A percentile compares a stretch with the other conserved stretches of the same genome.
Evolutionary conservation across 2,797 vertebrate genomes (phyloP).

Genomic region (Sebastes flavidus): DNA sequence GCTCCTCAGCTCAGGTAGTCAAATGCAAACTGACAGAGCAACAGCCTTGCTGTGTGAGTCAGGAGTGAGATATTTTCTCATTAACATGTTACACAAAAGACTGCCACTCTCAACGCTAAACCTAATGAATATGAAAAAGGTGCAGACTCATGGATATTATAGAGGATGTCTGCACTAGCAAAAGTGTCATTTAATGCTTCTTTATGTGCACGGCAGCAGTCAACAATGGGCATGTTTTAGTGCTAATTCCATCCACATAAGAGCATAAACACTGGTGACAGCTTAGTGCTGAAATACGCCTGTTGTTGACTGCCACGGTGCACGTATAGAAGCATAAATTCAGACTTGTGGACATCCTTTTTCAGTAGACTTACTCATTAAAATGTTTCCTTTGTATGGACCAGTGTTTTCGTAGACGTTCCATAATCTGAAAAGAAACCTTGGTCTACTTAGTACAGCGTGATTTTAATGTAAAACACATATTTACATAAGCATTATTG

Average conservation of each 20-base stretch:
- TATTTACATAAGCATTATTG: not conserved
- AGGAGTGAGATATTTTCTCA: constrained; percentile 42
- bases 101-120: constrained; percentile 22
- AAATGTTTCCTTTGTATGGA: constrained; percentile 33
- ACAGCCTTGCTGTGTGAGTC: constrained; percentile 12
- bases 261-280: constrained; percentile 44
- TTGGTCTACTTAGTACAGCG: not conserved
- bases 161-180: constrained; percentile 35
- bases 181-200: constrained; percentile 41
- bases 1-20: not conserved
- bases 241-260: constrained; percentile 39
- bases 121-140: constrained; percentile 62
- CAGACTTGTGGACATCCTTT: constrained; percentile 10
- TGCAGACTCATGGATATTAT: constrained; percentile 36
- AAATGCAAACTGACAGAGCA: constrained; percentile 23
- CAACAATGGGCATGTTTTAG: constrained; percentile 38
- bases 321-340: constrained; percentile 29
- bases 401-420: constrained; percentile 12
- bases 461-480: constrained; percentile 20
- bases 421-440: not conserved
- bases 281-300: constrained; percentile 43
- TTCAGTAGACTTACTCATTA: constrained; percentile 15
- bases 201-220: constrained; percentile 33
- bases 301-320: constrained; percentile 21
- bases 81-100: constrained; percentile 57